Evolutionary conservation across 2,888 invertebrate species (phyloP).

Genomic region (Cistogaster globosa): DNA sequence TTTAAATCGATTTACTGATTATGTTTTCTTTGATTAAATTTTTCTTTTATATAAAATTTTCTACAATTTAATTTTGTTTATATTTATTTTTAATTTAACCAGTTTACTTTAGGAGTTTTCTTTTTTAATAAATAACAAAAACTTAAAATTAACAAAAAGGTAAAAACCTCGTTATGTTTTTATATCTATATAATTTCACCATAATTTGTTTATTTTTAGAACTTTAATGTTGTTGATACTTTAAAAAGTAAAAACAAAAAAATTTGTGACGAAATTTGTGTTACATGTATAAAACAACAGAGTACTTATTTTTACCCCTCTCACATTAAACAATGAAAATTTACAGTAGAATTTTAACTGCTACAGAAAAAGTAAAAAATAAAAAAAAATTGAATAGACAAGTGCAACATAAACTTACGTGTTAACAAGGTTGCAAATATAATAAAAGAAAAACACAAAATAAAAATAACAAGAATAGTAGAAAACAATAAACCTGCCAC

Average conservation of each 20-base stretch:
- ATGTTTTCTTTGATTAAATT: too few species aligned
- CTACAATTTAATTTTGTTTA: too few species aligned
- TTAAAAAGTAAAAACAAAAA: slow-evolving; percentile 26
- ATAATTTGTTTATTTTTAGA: slow-evolving; percentile 60
- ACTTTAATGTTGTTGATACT: slow-evolving; percentile 50
- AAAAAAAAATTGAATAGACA: slow-evolving; percentile 46
- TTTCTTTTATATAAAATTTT: too few species aligned
- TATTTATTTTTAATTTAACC: too few species aligned
- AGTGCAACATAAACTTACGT: slow-evolving; percentile 71
- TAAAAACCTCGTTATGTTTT: too few species aligned
- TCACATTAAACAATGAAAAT: slow-evolving; percentile 32
- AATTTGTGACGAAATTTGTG: background rate
- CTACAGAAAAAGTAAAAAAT: background rate
- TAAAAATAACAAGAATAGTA: background rate
- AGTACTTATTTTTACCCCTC: slow-evolving; percentile 24
- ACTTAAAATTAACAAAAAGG: too few species aligned
- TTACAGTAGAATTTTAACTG: background rate
- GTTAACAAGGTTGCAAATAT: slow-evolving; percentile 68
- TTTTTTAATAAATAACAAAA: too few species aligned
- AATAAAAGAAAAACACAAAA: slow-evolving; percentile 14
- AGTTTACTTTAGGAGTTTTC: too few species aligned
- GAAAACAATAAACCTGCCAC: slow-evolving; percentile 60
- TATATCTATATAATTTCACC: slow-evolving; percentile 19
- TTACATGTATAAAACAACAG: background rate
- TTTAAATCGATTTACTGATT: too few species aligned